Conservation (phyloP, 1,140 invertebrate genomes). For the Saxidomus purpurata region DNA sequence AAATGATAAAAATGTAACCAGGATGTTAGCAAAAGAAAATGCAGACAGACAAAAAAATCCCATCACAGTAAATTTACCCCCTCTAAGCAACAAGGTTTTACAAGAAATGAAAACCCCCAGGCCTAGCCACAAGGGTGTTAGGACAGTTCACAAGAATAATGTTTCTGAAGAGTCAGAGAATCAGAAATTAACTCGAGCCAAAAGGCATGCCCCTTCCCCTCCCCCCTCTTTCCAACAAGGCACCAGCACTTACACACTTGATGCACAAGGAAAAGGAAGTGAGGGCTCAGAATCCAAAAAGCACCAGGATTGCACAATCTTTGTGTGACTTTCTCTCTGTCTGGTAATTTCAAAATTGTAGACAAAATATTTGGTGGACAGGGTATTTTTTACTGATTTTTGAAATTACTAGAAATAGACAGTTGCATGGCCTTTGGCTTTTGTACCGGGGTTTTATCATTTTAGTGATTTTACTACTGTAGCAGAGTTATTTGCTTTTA, state of each 20-base stretch:
- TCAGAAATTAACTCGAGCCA: not conserved
- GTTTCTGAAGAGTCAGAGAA: not conserved
- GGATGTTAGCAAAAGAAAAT: not conserved
- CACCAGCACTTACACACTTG: not conserved
- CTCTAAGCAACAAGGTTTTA: not conserved
- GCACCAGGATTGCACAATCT: not conserved
- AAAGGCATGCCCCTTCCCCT: not conserved
- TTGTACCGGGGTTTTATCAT: too few relatives aligned
- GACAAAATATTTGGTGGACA: not conserved
- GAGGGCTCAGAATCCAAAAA: not conserved
- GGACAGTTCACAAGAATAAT: not conserved
- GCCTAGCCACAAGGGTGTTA: not conserved
- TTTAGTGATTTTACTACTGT: too few relatives aligned
- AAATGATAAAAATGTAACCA: not conserved
- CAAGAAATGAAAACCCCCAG: not conserved
- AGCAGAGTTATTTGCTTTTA: too few relatives aligned
- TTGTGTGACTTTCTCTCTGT: slow-evolving; percentile 1
- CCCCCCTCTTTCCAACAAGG: not conserved
- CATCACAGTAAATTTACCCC: not conserved
- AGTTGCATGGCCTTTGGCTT: too few relatives aligned
- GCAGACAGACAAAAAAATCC: not conserved
- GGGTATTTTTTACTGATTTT: too few relatives aligned
- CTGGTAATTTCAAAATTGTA: not conserved
- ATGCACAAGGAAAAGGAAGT: not conserved
- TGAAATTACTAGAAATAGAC: too few relatives aligned